phyloP scores from a whole-genome alignment of 53 echinoderm and acorn worm species.

The Holothuria scabra region DNA sequence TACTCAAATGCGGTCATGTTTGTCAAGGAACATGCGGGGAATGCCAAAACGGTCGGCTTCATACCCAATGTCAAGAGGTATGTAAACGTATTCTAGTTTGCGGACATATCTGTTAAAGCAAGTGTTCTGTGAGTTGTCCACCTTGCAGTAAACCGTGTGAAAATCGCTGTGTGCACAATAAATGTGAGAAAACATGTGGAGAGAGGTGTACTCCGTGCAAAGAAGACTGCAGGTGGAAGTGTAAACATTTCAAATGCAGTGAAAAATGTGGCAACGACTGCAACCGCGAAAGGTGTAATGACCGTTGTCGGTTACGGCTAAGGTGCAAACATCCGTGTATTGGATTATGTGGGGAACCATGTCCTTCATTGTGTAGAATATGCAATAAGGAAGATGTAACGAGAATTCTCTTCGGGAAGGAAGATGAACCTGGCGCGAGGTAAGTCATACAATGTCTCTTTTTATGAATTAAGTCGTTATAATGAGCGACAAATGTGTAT shows the following conservation, averaged over 20 bases:
- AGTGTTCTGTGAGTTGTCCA: slow-evolving; percentile 41
- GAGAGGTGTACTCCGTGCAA: slow-evolving; percentile 42
- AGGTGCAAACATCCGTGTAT: slow-evolving; percentile 66
- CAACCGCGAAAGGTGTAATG: slow-evolving; percentile 44
- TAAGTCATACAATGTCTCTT: not conserved
- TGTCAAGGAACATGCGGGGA: slow-evolving; percentile 72
- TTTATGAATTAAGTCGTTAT: not conserved
- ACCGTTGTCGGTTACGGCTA: slow-evolving; percentile 59
- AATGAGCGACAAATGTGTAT: too few species aligned
- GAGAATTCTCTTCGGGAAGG: not conserved
- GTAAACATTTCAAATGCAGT: not conserved
- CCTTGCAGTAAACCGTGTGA: slow-evolving; percentile 58
- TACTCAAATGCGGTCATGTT: slow-evolving; percentile 69
- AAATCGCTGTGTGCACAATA: slow-evolving; percentile 52
- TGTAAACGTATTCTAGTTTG: slow-evolving; percentile 69
- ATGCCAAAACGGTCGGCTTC: slow-evolving; percentile 53
- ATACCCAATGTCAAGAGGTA: slow-evolving; percentile 45
- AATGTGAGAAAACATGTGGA: slow-evolving; percentile 6
- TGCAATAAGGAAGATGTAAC: not conserved
- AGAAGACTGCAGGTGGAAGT: slow-evolving; percentile 6
- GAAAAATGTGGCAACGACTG: slow-evolving; percentile 7
- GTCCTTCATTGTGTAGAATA: not conserved
- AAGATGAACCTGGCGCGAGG: slow-evolving; percentile 1
- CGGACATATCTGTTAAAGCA: slow-evolving; percentile 65
- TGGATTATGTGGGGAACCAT: slow-evolving; percentile 41